These are phyloP conservation scores for Rhynchotus rufescens DNA, from an alignment of 2,797 vertebrate species.

Conservation along the genomic window DNA sequence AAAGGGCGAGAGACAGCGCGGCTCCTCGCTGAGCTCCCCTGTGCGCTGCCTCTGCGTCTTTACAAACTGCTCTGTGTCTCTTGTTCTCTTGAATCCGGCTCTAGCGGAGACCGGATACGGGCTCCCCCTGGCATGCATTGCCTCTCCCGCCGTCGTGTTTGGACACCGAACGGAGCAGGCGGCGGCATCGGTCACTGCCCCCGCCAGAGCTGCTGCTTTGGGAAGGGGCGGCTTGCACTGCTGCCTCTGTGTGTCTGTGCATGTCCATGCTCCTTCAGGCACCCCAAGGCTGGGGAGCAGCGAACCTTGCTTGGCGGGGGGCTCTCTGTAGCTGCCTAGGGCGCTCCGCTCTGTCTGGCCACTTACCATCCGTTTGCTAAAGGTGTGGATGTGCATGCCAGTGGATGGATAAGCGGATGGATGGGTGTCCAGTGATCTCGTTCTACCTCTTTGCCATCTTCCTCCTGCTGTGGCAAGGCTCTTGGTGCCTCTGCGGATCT, in stretches of 20 bases:
- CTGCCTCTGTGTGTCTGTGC: background rate
- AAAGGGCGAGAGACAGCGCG: background rate
- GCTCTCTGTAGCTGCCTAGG: background rate
- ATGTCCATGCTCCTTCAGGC: background rate
- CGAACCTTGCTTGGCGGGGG: background rate
- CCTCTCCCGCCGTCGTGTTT: background rate
- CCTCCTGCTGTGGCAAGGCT: too few species aligned
- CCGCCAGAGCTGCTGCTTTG: fast-evolving
- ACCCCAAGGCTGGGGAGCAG: background rate
- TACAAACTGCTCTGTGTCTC: background rate
- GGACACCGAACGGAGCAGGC: background rate
- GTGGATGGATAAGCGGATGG: too few species aligned
- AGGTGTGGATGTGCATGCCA: too few species aligned
- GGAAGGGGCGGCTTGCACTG: background rate
- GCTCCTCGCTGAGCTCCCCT: background rate
- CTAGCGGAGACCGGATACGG: background rate
- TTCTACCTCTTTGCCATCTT: too few species aligned
- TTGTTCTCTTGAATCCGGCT: background rate
- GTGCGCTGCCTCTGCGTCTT: background rate
- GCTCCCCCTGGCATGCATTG: background rate
- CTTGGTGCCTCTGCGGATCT: background rate
- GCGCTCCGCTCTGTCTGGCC: fast-evolving
- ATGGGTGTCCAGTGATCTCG: too few species aligned
- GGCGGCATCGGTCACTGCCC: fast-evolving
- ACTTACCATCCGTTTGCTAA: fast-evolving